Percentiles rank a stretch among this genome's conserved stretches.
Conservation (phyloP, 2,797 vertebrate genomes). For the Crax fasciolata region DNA sequence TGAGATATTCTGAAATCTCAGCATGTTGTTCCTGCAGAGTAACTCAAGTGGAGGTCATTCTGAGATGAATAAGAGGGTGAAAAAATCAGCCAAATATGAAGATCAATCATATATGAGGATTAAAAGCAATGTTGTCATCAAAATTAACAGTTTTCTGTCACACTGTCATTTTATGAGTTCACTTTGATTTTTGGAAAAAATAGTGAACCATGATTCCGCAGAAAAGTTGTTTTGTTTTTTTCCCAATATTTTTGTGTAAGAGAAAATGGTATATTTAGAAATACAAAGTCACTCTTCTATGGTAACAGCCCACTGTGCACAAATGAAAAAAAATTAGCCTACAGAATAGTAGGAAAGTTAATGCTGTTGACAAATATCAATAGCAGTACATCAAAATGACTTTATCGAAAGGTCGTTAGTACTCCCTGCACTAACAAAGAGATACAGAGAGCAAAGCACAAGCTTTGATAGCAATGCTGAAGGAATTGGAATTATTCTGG, state of each 20-base stretch:
- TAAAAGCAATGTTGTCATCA: too few relatives aligned
- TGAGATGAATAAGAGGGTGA: not conserved
- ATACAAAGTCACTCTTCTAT: not conserved
- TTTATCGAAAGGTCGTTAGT: not conserved
- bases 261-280: not conserved
- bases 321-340: not conserved
- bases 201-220: not conserved
- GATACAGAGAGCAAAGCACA: not conserved
- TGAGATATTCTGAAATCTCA: conserved; percentile 28
- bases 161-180: not conserved
- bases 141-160: conserved; percentile 24
- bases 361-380: not conserved
- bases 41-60: not conserved
- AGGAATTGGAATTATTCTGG: not conserved
- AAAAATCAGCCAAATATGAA: not conserved
- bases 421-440: not conserved
- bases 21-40: not conserved
- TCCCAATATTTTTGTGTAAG: not conserved
- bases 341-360: not conserved
- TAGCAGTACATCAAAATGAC: not conserved
- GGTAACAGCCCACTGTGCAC: not conserved
- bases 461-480: not conserved
- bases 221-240: not conserved
- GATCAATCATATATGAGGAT: not conserved
- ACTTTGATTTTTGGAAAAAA: not conserved